phyloP scores from a whole-genome alignment of 2,797 vertebrate genomes.

The Aplochiton taeniatus region DNA sequence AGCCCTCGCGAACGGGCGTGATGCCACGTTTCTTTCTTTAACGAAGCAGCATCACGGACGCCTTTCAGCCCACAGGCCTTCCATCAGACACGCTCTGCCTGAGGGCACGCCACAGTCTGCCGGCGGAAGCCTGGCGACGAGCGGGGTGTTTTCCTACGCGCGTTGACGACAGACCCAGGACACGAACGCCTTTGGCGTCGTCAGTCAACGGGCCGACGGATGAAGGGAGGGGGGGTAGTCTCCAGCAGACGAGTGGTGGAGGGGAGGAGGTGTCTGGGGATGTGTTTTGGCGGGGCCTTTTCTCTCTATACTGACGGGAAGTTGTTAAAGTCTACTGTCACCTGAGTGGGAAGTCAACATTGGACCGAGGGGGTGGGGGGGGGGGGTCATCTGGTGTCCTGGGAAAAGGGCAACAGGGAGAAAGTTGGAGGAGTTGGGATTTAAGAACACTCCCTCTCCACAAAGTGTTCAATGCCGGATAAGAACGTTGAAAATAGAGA shows the following conservation, averaged over 20 bases:
- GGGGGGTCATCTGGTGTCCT: not conserved
- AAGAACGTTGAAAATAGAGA: too few relatives aligned
- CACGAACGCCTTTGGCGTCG: too few relatives aligned
- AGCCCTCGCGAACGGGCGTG: too few relatives aligned
- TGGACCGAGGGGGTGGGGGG: not conserved
- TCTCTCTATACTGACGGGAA: not conserved
- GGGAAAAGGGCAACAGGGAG: not conserved
- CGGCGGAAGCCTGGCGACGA: too few relatives aligned
- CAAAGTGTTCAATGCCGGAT: too few relatives aligned
- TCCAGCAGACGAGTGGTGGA: not conserved
- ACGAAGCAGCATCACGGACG: too few relatives aligned
- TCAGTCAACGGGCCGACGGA: not conserved
- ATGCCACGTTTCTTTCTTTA: too few relatives aligned
- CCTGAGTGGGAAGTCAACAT: constrained; percentile 12
- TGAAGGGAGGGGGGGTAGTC: not conserved
- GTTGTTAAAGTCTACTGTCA: not conserved
- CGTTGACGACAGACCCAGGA: too few relatives aligned
- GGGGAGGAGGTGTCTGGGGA: not conserved
- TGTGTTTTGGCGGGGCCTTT: not conserved
- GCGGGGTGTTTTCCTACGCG: too few relatives aligned
- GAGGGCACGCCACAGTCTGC: too few relatives aligned
- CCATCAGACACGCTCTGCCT: too few relatives aligned
- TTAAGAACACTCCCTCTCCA: not conserved
- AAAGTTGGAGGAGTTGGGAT: not conserved
- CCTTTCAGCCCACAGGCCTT: too few relatives aligned